Evolutionary conservation across 2,888 invertebrate species (phyloP).

Genomic region (Noctua janthe): DNA sequence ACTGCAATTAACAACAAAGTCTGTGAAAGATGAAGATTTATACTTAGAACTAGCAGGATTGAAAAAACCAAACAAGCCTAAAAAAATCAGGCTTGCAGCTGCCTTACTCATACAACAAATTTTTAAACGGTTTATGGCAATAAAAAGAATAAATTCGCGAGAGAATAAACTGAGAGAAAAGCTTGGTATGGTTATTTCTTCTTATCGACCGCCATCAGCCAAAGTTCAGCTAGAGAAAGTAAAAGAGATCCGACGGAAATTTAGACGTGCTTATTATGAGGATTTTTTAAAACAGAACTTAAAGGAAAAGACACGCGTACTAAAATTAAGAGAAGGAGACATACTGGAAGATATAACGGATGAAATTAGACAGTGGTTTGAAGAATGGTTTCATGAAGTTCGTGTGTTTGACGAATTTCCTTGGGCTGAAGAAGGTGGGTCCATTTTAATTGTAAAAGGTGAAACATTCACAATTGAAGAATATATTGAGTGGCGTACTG

Average conservation of each 20-base stretch:
- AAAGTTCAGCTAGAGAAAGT: constrained; percentile 86
- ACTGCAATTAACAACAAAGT: constrained; percentile 73
- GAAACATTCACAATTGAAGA: constrained; percentile 91
- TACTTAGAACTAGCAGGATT: constrained; percentile 84
- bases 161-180: constrained; percentile 85
- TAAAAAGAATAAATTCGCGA: constrained; percentile 81
- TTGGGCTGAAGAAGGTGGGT: constrained; percentile 93
- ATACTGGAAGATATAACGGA: constrained; percentile 94
- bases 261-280: constrained; percentile 84
- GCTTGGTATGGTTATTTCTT: constrained; percentile 90
- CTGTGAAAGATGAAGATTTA: constrained; percentile 79
- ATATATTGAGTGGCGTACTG: constrained; percentile 85
- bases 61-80: constrained; percentile 77
- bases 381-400: constrained; percentile 90
- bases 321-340: constrained; percentile 88
- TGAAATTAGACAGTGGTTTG: constrained; percentile 94
- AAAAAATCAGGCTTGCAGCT: constrained; percentile 75
- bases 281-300: constrained; percentile 84
- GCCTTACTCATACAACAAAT: constrained; percentile 77
- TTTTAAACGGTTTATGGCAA: constrained; percentile 84
- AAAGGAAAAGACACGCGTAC: constrained; percentile 87
- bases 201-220: constrained; percentile 84
- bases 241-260: constrained; percentile 84
- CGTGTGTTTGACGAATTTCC: constrained; percentile 93
- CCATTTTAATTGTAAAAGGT: constrained; percentile 90